Base-by-base conservation (phyloP, 2,797 vertebrate genomes). In the Peromyscus aztecus region DNA sequence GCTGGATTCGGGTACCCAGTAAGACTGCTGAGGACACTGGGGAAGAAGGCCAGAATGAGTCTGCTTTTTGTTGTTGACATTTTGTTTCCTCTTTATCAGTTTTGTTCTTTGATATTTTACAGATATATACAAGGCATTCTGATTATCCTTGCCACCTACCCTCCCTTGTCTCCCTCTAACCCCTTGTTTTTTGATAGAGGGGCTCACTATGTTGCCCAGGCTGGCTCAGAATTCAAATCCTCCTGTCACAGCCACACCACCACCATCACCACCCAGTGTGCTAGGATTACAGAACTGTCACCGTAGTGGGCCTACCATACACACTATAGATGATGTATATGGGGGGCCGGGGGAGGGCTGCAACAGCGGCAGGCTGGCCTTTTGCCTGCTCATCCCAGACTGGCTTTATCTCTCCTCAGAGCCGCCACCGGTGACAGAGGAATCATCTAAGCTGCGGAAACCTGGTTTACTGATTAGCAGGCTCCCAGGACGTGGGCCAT, bases 401-500 rank as follows among this genome's bases (percentile, higher is more conserved):
- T 17, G 0, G 59, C 59, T 85, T 89, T 4, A 27, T 67, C 80
- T 81, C 86, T 16, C 57, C 69, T 31, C 0, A 43, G 67, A 90
- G 67, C 77, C 0, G 0, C 88, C 63, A 73, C 89, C 67, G 73
- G 55, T 1, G 0, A 40, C 77, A 43, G 16, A 94, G n/a, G 78
- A 83, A n/a, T 59, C 40, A 0, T 73, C 21, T 52, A 49, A 6
- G 43, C 89, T 59, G 16, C 3, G 29, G 29, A 95, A 55, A 46
- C 59, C 27, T 5, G 0, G 88, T 81, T 95, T 97, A 49, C 92
- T 96, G 82, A 94, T 96, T 93, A 95, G 88, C 31, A 17, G 40
- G 71, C 81, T 98, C 97, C 97, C 95, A 59, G 49, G 92, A 95
- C 0, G 37, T 86, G 5, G 67, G 57, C 43, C 59, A 97, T 96